Conservation (phyloP, 2,113 vertebrate genomes). For the Xenopus laevis region DNA sequence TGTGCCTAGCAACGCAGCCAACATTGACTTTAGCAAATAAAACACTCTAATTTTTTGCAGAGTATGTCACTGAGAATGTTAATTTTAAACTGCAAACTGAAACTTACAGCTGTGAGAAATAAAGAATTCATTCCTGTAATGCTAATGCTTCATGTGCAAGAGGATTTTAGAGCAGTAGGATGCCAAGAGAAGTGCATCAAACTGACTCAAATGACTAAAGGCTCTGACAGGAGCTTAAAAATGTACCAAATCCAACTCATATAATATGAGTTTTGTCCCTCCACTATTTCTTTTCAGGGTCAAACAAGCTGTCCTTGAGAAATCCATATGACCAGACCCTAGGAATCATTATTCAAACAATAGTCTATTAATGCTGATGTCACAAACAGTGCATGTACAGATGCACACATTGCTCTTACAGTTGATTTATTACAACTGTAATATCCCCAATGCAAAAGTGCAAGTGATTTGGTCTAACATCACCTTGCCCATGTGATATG, state of each 20-base stretch:
- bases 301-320: too few species aligned
- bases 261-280: not conserved
- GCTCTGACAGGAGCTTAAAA: slow-evolving; percentile 40
- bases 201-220: slow-evolving; percentile 23
- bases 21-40: not conserved
- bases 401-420: too few species aligned
- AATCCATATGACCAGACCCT: too few species aligned
- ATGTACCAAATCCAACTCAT: not conserved
- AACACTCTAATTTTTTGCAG: not conserved
- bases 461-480: too few species aligned
- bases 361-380: too few species aligned
- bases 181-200: slow-evolving; percentile 49
- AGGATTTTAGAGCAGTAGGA: slow-evolving; percentile 46
- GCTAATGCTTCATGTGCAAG: slow-evolving; percentile 37
- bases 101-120: slow-evolving; percentile 18
- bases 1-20: not conserved
- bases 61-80: not conserved
- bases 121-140: slow-evolving; percentile 25
- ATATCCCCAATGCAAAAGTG: too few species aligned
- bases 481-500: too few species aligned
- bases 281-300: too few species aligned
- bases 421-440: too few species aligned
- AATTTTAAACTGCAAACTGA: not conserved
- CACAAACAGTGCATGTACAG: too few species aligned
- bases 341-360: too few species aligned